These are phyloP conservation scores for Synaphobranchus kaupii DNA, from an alignment of 2,797 vertebrate species.

Conservation along the genomic window DNA sequence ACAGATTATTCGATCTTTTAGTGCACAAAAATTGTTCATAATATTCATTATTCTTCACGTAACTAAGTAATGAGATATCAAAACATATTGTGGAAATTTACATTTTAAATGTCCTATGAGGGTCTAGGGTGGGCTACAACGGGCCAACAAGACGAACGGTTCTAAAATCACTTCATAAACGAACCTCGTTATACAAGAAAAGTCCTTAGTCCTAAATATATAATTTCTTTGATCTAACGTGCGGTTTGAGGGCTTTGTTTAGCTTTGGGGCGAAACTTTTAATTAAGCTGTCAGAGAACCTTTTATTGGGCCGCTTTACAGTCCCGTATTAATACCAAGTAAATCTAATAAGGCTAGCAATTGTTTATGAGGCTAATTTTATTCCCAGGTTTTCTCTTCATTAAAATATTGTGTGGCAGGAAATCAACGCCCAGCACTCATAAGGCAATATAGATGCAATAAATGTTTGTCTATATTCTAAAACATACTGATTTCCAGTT, in stretches of 20 bases:
- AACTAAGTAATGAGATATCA: background rate
- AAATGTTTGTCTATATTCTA: background rate
- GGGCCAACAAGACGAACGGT: background rate
- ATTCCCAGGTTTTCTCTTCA: conserved; percentile 34
- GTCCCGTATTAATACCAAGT: conserved; percentile 56
- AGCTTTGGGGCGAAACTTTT: conserved; percentile 68
- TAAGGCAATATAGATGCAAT: conserved; percentile 6
- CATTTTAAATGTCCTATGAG: background rate
- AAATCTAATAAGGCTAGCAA: conserved; percentile 61
- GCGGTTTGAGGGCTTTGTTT: conserved; percentile 1
- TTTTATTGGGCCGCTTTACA: conserved; percentile 66
- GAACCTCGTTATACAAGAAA: background rate
- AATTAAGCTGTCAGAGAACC: conserved; percentile 70
- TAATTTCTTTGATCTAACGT: background rate
- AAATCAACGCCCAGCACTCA: background rate
- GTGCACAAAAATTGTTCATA: background rate
- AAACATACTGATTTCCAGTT: background rate
- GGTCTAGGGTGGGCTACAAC: background rate
- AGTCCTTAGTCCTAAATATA: background rate
- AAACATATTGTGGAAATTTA: background rate
- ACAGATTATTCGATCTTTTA: background rate
- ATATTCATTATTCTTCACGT: background rate
- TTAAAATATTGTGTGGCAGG: conserved; percentile 44
- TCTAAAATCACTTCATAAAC: background rate
- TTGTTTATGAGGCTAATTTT: conserved; percentile 61